Evolutionary conservation across 2,113 vertebrate genomes (phyloP), one percentile per base, ranked within the genome.

Genomic region (Dipodomys spectabilis): DNA sequence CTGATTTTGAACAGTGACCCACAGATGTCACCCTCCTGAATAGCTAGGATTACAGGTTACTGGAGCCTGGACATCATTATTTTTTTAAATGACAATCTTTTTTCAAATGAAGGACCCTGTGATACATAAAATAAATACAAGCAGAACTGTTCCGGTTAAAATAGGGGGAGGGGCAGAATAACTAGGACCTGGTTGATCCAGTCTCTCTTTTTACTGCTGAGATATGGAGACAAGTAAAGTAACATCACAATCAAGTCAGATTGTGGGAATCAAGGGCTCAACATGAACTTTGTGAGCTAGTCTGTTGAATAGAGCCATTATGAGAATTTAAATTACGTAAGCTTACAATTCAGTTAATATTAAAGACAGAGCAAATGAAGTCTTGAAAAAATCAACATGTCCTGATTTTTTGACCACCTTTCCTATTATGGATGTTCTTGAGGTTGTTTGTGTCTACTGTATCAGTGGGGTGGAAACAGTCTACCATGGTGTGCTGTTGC

Each of bases 241-340:
- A 74, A 49, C 12, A 44, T 16, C 49, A 73, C 35, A 45, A 5
- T 49, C 35, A 11, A 53, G 62, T 57, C 71, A 18, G 67, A 65
- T 25, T 90, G 53, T 75, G 62, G 78, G 64, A 86, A 86, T 60
- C 7, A 7, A 67, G 64, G 67, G 49, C 44, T 91, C 75, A 81
- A 60, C 32, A 53, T 35, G 22, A 64, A 82, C 81, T 74, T 74
- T n/a, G 79, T 65, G 53, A 85, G 15, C 44, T 62, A 32, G 82
- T 68, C 87, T 91, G 77, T 86, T 91, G 78, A 87, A 88, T 69
- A 72, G 1, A n/a, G 65, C 28, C 28, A 92, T 95, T 82, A 49
- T 74, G 65, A 79, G 92, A 93, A 94, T 73, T 88, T 79, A 86
- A 95, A 94, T 92, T 73, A 73, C 16, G n/a, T 80, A 82, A 67